phyloP scores from a whole-genome alignment of 1,140 invertebrate species.

The Diploscapter pachys region DNA sequence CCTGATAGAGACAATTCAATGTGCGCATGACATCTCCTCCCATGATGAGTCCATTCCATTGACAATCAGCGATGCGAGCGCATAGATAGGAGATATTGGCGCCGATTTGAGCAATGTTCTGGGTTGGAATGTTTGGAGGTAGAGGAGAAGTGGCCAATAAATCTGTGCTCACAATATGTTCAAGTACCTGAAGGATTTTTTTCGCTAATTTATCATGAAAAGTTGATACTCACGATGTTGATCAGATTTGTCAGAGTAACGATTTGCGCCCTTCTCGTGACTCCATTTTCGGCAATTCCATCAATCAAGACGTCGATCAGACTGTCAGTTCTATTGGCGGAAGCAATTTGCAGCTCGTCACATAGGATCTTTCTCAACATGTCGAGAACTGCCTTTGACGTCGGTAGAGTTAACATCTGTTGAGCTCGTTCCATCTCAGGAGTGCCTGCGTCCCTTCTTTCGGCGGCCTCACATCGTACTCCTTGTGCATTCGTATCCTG shows the following conservation, averaged over 20 bases:
- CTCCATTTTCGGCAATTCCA: conserved; percentile 31
- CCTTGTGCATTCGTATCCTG: conserved; percentile 32
- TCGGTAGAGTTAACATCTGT: conserved; percentile 16
- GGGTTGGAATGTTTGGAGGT: conserved; percentile 26
- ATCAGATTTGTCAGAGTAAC: conserved; percentile 20
- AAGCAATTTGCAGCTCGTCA: conserved; percentile 24
- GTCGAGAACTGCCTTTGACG: conserved; percentile 15
- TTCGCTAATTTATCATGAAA: conserved; percentile 28
- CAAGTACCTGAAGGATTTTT: conserved; percentile 53
- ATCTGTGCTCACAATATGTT: conserved; percentile 65
- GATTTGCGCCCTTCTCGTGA: conserved; percentile 24
- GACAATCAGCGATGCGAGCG: conserved; percentile 86
- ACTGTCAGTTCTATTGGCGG: conserved; percentile 9
- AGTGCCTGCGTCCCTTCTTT: conserved; percentile 22
- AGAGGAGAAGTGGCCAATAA: conserved; percentile 28
- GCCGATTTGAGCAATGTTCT: conserved; percentile 21
- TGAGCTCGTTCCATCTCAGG: conserved; percentile 17
- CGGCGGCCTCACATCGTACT: conserved; percentile 18
- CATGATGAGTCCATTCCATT: conserved; percentile 77
- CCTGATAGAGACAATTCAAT: conserved; percentile 56
- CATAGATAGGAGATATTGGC: conserved; percentile 19
- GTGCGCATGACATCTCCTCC: conserved; percentile 44
- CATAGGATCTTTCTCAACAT: conserved; percentile 19
- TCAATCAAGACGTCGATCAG: conserved; percentile 28
- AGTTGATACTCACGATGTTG: conserved; percentile 13